Evolutionary conservation across 2,888 invertebrate species (phyloP).

Genomic region (Augiades crinisus): DNA sequence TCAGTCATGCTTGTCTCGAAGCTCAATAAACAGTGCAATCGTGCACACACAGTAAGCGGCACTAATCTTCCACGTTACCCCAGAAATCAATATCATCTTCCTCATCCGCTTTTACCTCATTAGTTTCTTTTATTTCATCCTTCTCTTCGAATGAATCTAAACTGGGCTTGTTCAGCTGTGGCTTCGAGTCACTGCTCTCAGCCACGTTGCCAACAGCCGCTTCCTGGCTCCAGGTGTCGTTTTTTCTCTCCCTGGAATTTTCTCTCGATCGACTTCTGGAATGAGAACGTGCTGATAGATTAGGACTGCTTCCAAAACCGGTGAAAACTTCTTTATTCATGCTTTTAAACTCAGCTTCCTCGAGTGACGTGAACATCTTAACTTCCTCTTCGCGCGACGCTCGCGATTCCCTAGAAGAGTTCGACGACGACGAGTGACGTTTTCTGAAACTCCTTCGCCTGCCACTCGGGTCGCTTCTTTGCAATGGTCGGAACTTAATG

Average conservation of each 20-base stretch:
- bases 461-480: conserved; percentile 83
- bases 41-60: conserved; percentile 54
- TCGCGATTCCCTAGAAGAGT: conserved; percentile 82
- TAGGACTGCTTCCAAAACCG: conserved; percentile 70
- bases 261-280: conserved; percentile 79
- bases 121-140: conserved; percentile 50
- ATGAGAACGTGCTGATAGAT: conserved; percentile 75
- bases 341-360: conserved; percentile 81
- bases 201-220: conserved; percentile 46
- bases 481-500: conserved; percentile 82
- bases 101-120: conserved; percentile 65
- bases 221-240: conserved; percentile 56
- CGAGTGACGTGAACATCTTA: conserved; percentile 83
- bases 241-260: conserved; percentile 54
- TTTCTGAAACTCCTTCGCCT: conserved; percentile 82
- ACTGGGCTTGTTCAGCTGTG: conserved; percentile 50
- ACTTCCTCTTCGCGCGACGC: conserved; percentile 84
- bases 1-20: conserved; percentile 73
- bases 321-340: conserved; percentile 49
- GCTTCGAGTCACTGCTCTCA: conserved; percentile 39
- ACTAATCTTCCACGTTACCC: conserved; percentile 70
- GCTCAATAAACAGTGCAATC: conserved; percentile 51
- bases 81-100: conserved; percentile 68
- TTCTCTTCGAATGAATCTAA: conserved; percentile 71
- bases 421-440: conserved; percentile 81